Evolutionary conservation across 1,140 invertebrate genomes (phyloP), one percentile per base, ranked within the genome.

Genomic region (Pseudobourletiella spinata): DNA sequence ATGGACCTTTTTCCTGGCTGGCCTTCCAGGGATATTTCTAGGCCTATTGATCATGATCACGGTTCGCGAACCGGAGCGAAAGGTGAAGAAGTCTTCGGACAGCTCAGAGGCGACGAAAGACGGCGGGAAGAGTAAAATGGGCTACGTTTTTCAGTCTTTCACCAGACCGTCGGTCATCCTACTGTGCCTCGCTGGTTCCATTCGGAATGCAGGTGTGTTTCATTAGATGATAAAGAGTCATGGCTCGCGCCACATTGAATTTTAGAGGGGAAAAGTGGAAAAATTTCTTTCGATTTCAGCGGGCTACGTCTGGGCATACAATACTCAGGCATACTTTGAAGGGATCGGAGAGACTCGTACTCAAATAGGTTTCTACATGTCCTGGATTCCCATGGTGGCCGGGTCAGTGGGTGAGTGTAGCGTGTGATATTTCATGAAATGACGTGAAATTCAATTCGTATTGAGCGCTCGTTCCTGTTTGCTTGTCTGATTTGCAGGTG

Each of bases 231-330:
- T 55, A 4, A 28, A 28, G 8, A 11, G 30, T 55, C 6, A 28
- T n/a, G n/a, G n/a, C n/a, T n/a, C n/a, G n/a, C n/a, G n/a, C n/a
- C n/a, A n/a, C n/a, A n/a, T n/a, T n/a, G n/a, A n/a, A n/a, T n/a
- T n/a, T n/a, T n/a, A n/a, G n/a, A n/a, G n/a, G n/a, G n/a, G n/a
- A n/a, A n/a, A n/a, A n/a, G n/a, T n/a, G n/a, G n/a, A n/a, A n/a
- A n/a, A n/a, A n/a, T n/a, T n/a, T n/a, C n/a, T n/a, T n/a, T n/a
- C n/a, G n/a, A n/a, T n/a, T 24, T 3, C 42, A 71, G 72, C 71
- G 58, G 77, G 77, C 15, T 78, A 78, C 64, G 75, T 76, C 1
- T 78, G 76, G 75, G 77, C 75, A 1, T 77, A 77, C 67, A 78
- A 77, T 54, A 75, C 76, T 4, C 74, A 78, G 69, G 70, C 72